phyloP scores from a whole-genome alignment of 2,113 vertebrate genomes.

The Indicator indicator region DNA sequence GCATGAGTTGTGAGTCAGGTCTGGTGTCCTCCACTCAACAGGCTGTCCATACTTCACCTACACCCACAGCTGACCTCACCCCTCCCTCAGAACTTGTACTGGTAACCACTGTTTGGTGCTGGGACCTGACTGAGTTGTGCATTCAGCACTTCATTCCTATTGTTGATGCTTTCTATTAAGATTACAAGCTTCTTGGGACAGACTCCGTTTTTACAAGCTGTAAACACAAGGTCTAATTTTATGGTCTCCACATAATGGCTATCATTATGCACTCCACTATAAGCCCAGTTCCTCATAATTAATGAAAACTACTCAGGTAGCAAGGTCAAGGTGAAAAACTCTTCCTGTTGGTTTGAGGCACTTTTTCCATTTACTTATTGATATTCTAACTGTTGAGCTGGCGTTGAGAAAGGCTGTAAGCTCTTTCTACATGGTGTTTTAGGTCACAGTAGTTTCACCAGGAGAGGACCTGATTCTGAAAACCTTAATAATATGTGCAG shows the following conservation, averaged over 20 bases:
- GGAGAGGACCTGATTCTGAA: not conserved
- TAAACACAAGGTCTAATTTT: constrained; percentile 25
- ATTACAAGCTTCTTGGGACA: not conserved
- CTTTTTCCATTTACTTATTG: constrained; percentile 26
- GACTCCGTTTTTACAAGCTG: not conserved
- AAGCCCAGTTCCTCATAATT: constrained; percentile 5
- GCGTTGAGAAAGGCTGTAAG: not conserved
- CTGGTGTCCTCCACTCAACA: accelerated
- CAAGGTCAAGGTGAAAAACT: constrained; percentile 21
- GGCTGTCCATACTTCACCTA: not conserved
- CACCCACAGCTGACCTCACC: not conserved
- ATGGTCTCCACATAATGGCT: not conserved
- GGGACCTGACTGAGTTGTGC: accelerated
- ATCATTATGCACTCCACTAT: not conserved
- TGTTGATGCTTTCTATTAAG: not conserved
- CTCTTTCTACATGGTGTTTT: not conserved
- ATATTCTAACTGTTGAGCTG: not conserved
- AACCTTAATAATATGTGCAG: not conserved
- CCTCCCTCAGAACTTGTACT: not conserved
- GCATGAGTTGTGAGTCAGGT: accelerated
- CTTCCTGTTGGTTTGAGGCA: constrained; percentile 1
- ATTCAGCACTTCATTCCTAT: not conserved
- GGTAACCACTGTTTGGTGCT: not conserved
- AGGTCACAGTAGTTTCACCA: not conserved
- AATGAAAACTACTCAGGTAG: constrained; percentile 37